Base-by-base conservation (phyloP, 2,888 invertebrate species). In the Limnephilus marmoratus region DNA sequence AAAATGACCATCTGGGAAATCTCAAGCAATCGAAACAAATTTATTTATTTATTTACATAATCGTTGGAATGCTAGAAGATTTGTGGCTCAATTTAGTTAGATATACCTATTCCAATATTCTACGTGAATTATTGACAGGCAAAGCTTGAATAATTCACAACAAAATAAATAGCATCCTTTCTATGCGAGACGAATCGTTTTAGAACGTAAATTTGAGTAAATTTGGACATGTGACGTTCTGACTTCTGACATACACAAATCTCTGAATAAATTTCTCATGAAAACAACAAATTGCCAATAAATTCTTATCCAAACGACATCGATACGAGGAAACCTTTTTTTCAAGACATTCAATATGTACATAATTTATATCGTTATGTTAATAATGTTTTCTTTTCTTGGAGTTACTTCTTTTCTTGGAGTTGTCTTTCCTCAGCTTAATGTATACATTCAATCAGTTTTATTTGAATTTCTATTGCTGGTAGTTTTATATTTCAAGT, bases 381-480 rank as follows among this genome's bases (percentile, higher is more conserved):
- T 68, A 68, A 68, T 68, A 68, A 68, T 68, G 68, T 68, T 24
- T 9, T 68, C 68, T 68, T 68, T 68, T 68, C 68, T 68, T 24
- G 2, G 68, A 68, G 68, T 68, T 68, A 9, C 68, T 68, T n/a
- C 53, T 68, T 68, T 68, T 68, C n/a, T 5, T 68, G 68, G 68
- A 68, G 68, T 68, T 68, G 68, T 68, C 68, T 68, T 68, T 68
- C 68, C 68, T 68, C 68, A 9, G 68, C n/a, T 68, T n/a, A 68
- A 68, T 68, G 68, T 68, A 68, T 68, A 24, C 68, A 87, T 87
- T 87, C 83, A 83, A 37, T 83, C 83, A 83, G 83, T 83, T 83
- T 83, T 83, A 83, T 83, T 83, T 83, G 83, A 83, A 83, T 83
- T 31, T 68, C 68, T 68, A 68, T 68, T 68, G 24, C 68, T 68